Evolutionary conservation across 2,113 vertebrate species (phyloP).

Genomic region (Mobula birostris): DNA sequence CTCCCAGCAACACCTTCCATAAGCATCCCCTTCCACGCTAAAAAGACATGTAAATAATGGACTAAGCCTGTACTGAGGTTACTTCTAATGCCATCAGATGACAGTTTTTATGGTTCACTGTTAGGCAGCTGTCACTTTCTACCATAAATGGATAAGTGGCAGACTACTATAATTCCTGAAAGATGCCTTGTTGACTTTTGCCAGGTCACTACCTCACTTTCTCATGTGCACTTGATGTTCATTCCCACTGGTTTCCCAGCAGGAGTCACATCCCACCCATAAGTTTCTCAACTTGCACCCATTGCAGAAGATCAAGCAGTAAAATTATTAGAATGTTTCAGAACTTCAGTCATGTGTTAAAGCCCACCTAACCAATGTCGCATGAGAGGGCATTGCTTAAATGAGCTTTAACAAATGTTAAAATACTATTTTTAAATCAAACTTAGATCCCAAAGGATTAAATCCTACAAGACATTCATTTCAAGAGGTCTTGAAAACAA

Average conservation of each 20-base stretch:
- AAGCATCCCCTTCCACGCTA: background rate
- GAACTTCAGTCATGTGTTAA: background rate
- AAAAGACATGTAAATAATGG: no score
- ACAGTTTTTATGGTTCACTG: background rate
- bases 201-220: background rate
- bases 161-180: no score
- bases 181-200: background rate
- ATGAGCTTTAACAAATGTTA: background rate
- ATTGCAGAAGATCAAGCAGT: background rate
- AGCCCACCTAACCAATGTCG: no score
- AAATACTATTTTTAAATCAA: background rate
- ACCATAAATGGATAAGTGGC: background rate
- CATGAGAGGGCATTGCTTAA: no score
- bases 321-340: background rate
- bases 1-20: background rate
- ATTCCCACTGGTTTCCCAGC: background rate
- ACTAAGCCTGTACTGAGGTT: background rate
- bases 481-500: no score
- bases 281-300: no score
- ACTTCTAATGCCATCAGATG: background rate
- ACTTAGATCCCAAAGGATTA: background rate
- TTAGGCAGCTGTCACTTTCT: background rate
- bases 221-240: background rate
- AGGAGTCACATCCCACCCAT: background rate
- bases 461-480: background rate